Evolutionary conservation across 2,797 vertebrate species (phyloP).

Genomic region (Presbytis comata): DNA sequence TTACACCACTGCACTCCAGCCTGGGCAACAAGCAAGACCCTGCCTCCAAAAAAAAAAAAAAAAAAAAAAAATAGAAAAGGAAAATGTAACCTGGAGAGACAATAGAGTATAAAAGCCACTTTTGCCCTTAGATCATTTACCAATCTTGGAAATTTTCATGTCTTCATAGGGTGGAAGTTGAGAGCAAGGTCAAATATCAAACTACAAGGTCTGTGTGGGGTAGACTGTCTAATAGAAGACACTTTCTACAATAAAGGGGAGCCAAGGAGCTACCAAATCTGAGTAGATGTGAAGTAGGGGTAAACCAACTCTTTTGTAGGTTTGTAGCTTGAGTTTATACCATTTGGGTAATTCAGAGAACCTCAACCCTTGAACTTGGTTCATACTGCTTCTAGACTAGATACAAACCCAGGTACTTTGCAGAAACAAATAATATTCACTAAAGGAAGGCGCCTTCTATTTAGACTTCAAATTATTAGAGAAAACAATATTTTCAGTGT

Average conservation of each 20-base stretch:
- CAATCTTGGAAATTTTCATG: background rate
- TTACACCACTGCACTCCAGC: background rate
- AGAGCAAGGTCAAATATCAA: background rate
- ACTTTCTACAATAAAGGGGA: too few relatives aligned
- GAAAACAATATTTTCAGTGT: background rate
- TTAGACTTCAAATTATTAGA: background rate
- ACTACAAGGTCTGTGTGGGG: background rate
- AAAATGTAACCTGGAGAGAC: background rate
- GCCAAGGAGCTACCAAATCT: background rate
- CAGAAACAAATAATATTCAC: background rate
- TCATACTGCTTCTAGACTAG: background rate
- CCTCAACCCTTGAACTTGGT: background rate
- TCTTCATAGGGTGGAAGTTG: background rate
- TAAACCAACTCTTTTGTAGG: background rate
- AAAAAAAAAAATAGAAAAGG: background rate
- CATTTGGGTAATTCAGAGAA: background rate
- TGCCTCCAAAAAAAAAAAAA: background rate
- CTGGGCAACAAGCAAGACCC: background rate
- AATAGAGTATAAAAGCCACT: background rate
- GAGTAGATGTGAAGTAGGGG: background rate
- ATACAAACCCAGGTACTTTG: background rate
- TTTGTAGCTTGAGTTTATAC: background rate
- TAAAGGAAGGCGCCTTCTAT: background rate
- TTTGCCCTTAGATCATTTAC: background rate
- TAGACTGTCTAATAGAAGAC: background rate